These are phyloP conservation scores for Acanthosoma haemorrhoidale DNA, from an alignment of 2,888 invertebrate species.

Conservation along the genomic window DNA sequence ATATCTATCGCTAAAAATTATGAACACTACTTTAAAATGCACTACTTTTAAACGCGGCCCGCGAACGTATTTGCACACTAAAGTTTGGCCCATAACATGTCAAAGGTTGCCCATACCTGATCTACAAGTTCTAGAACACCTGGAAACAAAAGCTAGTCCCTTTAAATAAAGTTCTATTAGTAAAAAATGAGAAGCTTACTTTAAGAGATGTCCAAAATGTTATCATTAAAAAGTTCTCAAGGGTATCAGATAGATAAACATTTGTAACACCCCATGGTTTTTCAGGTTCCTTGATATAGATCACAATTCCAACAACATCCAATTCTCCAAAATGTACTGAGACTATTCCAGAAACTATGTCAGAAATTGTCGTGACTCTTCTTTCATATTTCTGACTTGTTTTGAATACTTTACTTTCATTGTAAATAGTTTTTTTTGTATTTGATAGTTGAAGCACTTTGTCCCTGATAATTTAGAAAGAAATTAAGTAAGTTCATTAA, in stretches of 20 bases:
- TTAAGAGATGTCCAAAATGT: conserved; percentile 39
- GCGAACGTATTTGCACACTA: too few species aligned
- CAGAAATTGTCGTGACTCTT: conserved; percentile 11
- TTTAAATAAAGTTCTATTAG: not conserved
- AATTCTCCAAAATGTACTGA: conserved; percentile 57
- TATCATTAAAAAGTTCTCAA: conserved; percentile 31
- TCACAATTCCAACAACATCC: conserved; percentile 65
- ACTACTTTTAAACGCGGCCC: too few species aligned
- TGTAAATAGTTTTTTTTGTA: conserved; percentile 25
- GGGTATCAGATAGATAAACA: conserved; percentile 33
- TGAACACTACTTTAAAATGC: too few species aligned
- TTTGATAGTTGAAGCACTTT: conserved; percentile 32
- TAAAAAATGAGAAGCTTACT: conserved; percentile 24
- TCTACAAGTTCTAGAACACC: too few species aligned
- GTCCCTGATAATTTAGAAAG: conserved; percentile 25
- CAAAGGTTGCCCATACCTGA: too few species aligned
- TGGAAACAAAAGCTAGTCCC: too few species aligned
- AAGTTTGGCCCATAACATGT: too few species aligned
- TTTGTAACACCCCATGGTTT: conserved; percentile 44
- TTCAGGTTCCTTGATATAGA: conserved; percentile 49
- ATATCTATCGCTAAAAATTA: too few species aligned
- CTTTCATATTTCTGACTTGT: conserved; percentile 5
- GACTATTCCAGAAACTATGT: not conserved
- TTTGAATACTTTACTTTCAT: not conserved
- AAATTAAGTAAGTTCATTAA: not conserved